Base-by-base conservation (phyloP, 2,888 invertebrate species). In the Hesperia comma region DNA sequence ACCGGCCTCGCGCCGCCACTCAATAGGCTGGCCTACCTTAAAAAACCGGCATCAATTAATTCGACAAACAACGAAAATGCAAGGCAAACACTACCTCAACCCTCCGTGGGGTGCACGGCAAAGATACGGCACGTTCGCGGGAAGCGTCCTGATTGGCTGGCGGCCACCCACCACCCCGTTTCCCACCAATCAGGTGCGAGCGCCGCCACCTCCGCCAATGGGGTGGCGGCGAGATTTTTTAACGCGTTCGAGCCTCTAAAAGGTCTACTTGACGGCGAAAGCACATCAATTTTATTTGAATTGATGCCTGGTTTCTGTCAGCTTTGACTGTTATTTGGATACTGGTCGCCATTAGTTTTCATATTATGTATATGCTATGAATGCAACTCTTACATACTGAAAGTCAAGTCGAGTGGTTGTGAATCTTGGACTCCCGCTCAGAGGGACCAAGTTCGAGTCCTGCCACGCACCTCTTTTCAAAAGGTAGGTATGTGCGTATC, bases 51-150 rank as follows among this genome's bases (percentile, higher is more conserved):
- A 75, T 77, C 77, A 77, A 77, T 77, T 79, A 81, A 78, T 73
- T 73, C 70, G 77, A 79, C 91, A 92, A 92, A 92, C 91, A 92
- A 84, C 75, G 79, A 84, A 88, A 90, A 88, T 83, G 91, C 91
- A 85, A 74, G 83, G 88, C 85, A 91, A 92, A 92, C 92, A 90
- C 74, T 84, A 83, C 84, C 84, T 81, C 83, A 82, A 79, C 83
- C 85, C 84, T 77, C 80, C 74, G 73, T 76, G 83, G 87, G 87
- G 87, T 82, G 82, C 64, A 41, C 6, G 77, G 77, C 66, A 72
- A 75, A 88, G 91, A 92, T 92, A 91, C 81, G 82, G 88, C 91
- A 90, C 90, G 90, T 84, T 69, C 75, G 70, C 69, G 71, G 70
- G 75, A 77, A 70, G 77, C 71, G 72, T 71, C 71, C 72, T 76